A percentile compares a stretch with the other conserved stretches of the same genome.
Evolutionary conservation across 2,113 vertebrate species (phyloP).

Genomic region (Entelurus aequoreus): DNA sequence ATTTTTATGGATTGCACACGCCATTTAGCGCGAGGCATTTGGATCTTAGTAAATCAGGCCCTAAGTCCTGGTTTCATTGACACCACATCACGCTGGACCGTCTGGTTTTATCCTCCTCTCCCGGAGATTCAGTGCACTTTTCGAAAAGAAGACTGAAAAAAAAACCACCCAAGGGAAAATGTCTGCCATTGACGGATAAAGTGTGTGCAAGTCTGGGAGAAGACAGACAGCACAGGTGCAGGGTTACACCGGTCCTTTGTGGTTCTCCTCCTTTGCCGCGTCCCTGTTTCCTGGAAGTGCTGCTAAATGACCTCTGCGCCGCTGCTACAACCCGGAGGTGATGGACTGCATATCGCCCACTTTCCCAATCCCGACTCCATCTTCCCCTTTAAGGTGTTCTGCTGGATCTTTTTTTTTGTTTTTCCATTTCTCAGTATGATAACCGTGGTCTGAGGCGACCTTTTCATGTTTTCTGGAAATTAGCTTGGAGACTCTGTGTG

Average conservation of each 20-base stretch:
- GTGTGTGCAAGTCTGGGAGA: slow-evolving; percentile 3
- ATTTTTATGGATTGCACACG: no score
- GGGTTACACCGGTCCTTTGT: slow-evolving; percentile 42
- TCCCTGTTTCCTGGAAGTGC: slow-evolving; percentile 38
- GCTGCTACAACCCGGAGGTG: slow-evolving; percentile 33
- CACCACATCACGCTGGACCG: slow-evolving; percentile 15
- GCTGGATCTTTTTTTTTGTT: slow-evolving; percentile 8
- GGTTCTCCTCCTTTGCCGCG: slow-evolving; percentile 50
- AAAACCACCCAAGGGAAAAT: slow-evolving; percentile 36
- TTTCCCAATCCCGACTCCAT: slow-evolving; percentile 22
- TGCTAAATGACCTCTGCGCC: slow-evolving; percentile 45
- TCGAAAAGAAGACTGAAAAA: neutral
- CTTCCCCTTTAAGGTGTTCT: slow-evolving; percentile 13
- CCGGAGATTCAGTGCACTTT: slow-evolving; percentile 39
- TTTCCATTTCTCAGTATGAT: neutral
- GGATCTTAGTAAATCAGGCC: no score
- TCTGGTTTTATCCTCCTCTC: slow-evolving; percentile 25
- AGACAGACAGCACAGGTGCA: slow-evolving; percentile 8
- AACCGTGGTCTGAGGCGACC: no score
- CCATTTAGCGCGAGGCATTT: no score
- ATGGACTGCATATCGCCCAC: slow-evolving; percentile 40
- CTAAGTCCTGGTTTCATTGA: slow-evolving; percentile 23
- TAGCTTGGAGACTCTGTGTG: no score
- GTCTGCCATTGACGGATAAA: slow-evolving; percentile 35
- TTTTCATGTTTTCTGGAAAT: no score